Evolutionary conservation across 1,140 invertebrate species (phyloP), one percentile per base, ranked within the genome.

Genomic region (Hylaeus anthracinus): DNA sequence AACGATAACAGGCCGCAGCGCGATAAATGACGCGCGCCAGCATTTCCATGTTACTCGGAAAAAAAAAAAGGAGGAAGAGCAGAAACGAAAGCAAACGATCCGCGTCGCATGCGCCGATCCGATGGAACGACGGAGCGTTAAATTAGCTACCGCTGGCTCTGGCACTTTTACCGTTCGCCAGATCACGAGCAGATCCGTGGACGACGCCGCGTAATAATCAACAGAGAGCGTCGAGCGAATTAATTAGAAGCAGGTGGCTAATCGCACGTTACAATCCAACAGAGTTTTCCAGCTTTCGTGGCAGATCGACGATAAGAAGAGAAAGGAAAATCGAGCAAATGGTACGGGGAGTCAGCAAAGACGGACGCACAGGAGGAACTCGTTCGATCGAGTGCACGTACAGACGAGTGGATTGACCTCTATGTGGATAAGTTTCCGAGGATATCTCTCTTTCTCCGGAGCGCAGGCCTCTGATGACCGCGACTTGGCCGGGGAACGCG

Each of bases 401-500:
- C 45, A 14, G 75, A 41, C 41, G 71, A 73, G 73, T 71, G 61
- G 58, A 78, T 15, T 64, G 84, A 81, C 79, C 72, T 81, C 55
- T 51, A 10, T 53, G 76, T 67, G 60, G 76, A 75, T 76, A 63
- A 76, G 43, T 84, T 72, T 79, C 61, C 55, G 66, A 71, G 43
- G 76, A 80, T 69, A 65, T 84, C 58, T 53, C 60, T 79, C 51
- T 70, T 56, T 56, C 51, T 51, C 39, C n/a, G 63, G 43, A 69
- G 48, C 79, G 72, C 69, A 85, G 81, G 51, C 51, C 10, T 9
- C 0, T 6, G 45, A 43, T 66, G 71, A 12, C 51, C 37, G 53
- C 51, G 58, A 56, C 63, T 76, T 48, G 51, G 3, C 4, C 39
- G 15, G 72, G 26, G 86, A 88, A 87, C 87, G 81, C 86, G 87